Evolutionary conservation across 2,888 invertebrate species (phyloP), one percentile per base, ranked within the genome.

Genomic region (Anticlea derivata): DNA sequence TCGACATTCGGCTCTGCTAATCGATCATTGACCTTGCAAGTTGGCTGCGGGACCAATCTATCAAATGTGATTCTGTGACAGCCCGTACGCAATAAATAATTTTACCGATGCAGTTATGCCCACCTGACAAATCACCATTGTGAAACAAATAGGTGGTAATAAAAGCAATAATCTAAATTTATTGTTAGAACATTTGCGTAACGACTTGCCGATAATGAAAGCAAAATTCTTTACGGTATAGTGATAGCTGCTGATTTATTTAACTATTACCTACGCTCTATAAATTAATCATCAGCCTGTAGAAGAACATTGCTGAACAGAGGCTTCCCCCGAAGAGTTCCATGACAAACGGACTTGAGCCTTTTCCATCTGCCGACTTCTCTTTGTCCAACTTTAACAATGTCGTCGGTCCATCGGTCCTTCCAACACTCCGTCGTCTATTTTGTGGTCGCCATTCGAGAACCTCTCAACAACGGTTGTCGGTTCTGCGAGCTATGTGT

Each of bases 61-160:
- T 55, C 43, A 58, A 35, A 43, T 23, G 39, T 52, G 37, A 41
- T 56, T 23, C 41, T 46, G 26, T 49, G 56, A 46, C 50, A 39
- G 43, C 7, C 33, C 31, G 33, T 34, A 47, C 31, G 43, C 63
- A 65, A 72, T 73, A 68, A 65, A 63, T 70, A 43, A 41, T 48
- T 48, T 39, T 34, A 48, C 24, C 23, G 11, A 31, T 37, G 54
- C 30, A 37, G 53, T 54, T 48, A 41, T 53, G 49, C 34, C 34
- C 43, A 50, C 44, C 50, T 48, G 50, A 55, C 52, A 60, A 49
- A 45, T 50, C 23, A 33, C 13, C 33, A 44, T 57, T 60, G 47
- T 30, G 53, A 60, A 57, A 60, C 46, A 48, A 55, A 52, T 55
- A 41, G 50, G 24, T 30, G 50, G 49, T 40, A 58, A 50, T 61